Base-by-base conservation (phyloP, 1,140 invertebrate species). In the Ostrea denselamellosa region DNA sequence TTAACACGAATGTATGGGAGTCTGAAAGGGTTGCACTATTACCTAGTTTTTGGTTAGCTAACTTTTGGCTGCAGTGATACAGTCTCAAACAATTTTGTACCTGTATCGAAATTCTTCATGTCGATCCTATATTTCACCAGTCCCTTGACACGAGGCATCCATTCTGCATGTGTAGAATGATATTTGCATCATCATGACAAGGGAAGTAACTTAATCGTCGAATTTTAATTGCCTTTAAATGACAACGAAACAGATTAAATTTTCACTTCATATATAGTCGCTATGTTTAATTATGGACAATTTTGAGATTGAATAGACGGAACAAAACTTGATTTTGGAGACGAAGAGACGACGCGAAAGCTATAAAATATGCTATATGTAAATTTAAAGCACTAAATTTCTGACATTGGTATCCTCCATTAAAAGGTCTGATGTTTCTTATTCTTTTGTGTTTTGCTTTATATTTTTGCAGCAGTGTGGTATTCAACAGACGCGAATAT, bases 321-420 rank as follows among this genome's bases (percentile, higher is more conserved):
- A 25, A 25, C 28, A 77, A 28, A 77, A 77, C 68, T 77, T 44
- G 14, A 34, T 77, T 77, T 77, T 77, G 68, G 68, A 77, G 68
- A 22, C 68, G 68, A 77, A 77, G 68, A 77, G 68, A 77, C 68
- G 22, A 77, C 68, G 25, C 68, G 68, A 77, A 77, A 77, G 68
- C 68, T 17, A 77, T 77, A 77, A 77, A 77, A 77, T 77, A 77
- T 77, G 68, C 28, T 77, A 77, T 77, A 77, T 77, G 68, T 77
- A 77, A 77, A 77, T 77, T 77, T 77, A 25, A 77, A 77, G 68
- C 68, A 77, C 68, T 77, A 77, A 77, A 77, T 77, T 77, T 77
- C 68, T 77, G 68, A 77, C 68, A 77, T 77, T 77, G 68, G 25
- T 77, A 77, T 25, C 68, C 68, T 28, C 68, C 25, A 77, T 77